A percentile compares a stretch with the other conserved stretches of the same genome.
Evolutionary conservation across 2,888 invertebrate genomes (phyloP).

Genomic region (Neoitamus cyanurus): DNA sequence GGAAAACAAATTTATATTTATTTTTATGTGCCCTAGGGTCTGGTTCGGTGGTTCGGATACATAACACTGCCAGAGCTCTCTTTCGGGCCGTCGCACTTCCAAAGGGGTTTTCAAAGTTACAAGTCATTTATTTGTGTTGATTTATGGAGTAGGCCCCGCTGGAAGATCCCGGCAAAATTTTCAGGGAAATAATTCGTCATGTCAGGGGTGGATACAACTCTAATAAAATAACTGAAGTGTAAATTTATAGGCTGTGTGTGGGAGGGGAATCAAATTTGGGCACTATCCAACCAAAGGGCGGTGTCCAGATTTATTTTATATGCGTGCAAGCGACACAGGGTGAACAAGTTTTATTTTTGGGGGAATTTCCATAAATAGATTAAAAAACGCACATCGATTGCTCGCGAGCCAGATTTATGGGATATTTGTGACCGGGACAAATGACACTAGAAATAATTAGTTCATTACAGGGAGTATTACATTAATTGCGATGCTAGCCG

Average conservation of each 20-base stretch:
- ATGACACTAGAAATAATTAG: slow-evolving; percentile 5
- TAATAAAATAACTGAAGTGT: slow-evolving; percentile 28
- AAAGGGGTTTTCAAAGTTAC: slow-evolving; percentile 5
- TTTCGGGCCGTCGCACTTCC: background rate
- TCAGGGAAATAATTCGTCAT: slow-evolving; percentile 23
- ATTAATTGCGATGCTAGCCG: background rate
- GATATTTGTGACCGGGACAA: background rate
- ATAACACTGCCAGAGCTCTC: background rate
- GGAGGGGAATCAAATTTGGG: background rate
- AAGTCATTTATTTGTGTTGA: slow-evolving; percentile 24
- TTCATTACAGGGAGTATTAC: background rate
- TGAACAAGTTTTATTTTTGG: background rate
- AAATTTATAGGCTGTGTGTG: background rate
- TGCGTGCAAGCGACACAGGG: background rate
- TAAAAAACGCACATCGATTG: background rate
- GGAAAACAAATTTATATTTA: background rate
- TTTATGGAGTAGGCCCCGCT: background rate
- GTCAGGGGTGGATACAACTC: slow-evolving; percentile 27
- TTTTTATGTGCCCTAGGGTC: background rate
- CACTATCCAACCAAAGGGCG: background rate
- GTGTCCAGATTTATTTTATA: slow-evolving; percentile 1
- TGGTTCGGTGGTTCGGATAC: background rate
- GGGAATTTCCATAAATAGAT: background rate
- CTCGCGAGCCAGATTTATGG: background rate
- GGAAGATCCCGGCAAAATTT: slow-evolving; percentile 4